Percentiles rank a stretch among this genome's conserved stretches.
phyloP scores from a whole-genome alignment of 1,140 invertebrate genomes.

The Archivesica marissinica region DNA sequence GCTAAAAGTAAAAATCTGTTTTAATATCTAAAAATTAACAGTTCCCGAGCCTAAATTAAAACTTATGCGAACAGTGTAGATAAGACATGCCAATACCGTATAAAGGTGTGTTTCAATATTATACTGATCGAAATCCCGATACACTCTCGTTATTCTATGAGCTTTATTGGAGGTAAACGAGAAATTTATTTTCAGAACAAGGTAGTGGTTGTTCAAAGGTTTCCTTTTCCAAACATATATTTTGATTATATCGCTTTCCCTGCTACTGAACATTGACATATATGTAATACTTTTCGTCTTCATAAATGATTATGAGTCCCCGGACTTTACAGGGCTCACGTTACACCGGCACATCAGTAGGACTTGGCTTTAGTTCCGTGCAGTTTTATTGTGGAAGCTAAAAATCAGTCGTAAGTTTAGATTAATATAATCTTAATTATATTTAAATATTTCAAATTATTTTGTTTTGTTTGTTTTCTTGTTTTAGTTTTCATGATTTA shows the following conservation, averaged over 20 bases:
- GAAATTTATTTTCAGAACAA: conserved; percentile 26
- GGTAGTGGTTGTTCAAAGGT: conserved; percentile 23
- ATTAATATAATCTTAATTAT: too few relatives aligned
- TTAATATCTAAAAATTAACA: neutral
- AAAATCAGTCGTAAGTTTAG: too few relatives aligned
- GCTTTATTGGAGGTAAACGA: neutral
- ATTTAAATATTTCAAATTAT: too few relatives aligned
- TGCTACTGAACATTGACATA: neutral
- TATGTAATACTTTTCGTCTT: conserved; percentile 8
- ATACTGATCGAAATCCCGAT: conserved; percentile 1
- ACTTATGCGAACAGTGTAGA: neutral
- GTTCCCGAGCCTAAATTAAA: neutral
- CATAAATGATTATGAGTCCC: conserved; percentile 8
- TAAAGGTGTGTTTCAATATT: conserved; percentile 16
- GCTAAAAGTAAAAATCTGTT: neutral
- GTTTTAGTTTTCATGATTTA: too few relatives aligned
- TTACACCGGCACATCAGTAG: neutral
- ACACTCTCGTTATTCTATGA: neutral
- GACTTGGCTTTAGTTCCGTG: neutral
- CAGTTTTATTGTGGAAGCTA: neutral
- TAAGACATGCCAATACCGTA: neutral
- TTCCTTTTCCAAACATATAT: conserved; percentile 28
- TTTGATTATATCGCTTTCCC: neutral
- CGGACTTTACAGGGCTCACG: too few relatives aligned
- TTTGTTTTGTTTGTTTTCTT: too few relatives aligned